A percentile compares a stretch with the other conserved stretches of the same genome.
These are phyloP conservation scores for Columba livia DNA, from an alignment of 2,113 vertebrate species.

Conservation along the genomic window DNA sequence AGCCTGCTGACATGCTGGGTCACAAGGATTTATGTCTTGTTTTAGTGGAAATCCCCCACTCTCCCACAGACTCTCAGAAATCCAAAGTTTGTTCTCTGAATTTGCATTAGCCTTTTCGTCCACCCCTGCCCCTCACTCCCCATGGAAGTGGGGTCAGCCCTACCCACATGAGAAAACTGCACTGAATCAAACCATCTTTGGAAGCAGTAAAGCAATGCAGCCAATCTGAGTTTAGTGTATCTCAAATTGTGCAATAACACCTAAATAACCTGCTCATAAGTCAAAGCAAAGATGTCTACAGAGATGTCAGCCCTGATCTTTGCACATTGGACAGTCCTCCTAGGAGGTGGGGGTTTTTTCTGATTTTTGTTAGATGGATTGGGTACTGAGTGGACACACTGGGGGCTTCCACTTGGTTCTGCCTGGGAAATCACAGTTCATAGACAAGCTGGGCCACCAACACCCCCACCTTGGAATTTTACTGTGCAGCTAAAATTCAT, in stretches of 20 bases:
- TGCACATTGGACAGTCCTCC: not conserved
- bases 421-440: not conserved
- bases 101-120: not conserved
- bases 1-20: not conserved
- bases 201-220: not conserved
- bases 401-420: not conserved
- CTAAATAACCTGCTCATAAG: not conserved
- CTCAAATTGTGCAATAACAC: not conserved
- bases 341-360: not conserved
- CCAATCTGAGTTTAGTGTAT: not conserved
- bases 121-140: accelerated
- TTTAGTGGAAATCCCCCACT: not conserved
- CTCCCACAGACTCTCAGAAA: not conserved
- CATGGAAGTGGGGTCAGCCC: not conserved
- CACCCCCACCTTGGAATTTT: not conserved
- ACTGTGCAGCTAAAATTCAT: not conserved
- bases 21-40: not conserved
- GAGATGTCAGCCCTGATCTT: not conserved
- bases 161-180: not conserved
- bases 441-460: not conserved
- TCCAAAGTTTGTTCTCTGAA: not conserved
- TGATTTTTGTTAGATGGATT: not conserved
- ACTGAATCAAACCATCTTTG: not conserved
- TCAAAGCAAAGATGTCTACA: not conserved
- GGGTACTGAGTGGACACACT: not conserved